Percentiles rank a stretch among this genome's conserved stretches.
These are phyloP conservation scores for Megathymus violae DNA, from an alignment of 1,140 invertebrate genomes.

Conservation along the genomic window DNA sequence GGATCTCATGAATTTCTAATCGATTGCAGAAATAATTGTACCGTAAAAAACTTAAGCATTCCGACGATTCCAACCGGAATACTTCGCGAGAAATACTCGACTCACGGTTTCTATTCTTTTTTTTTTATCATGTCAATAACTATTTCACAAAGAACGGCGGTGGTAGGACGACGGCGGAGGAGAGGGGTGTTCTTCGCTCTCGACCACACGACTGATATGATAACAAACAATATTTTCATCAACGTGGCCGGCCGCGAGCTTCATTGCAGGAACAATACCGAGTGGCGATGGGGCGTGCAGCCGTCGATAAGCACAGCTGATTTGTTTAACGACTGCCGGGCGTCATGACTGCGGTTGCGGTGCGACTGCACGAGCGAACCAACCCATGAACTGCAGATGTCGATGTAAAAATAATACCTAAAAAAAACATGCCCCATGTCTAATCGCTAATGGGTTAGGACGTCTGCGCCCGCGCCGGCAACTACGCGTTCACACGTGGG, in stretches of 20 bases:
- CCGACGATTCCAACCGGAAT: slow-evolving; percentile 17
- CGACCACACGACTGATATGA: too few relatives aligned
- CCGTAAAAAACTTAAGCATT: slow-evolving; percentile 27
- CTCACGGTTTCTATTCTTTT: slow-evolving; percentile 22
- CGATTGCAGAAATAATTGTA: slow-evolving; percentile 18
- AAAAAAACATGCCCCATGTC: slow-evolving; percentile 4
- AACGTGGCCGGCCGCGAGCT: too few relatives aligned
- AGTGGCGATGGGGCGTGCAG: too few relatives aligned
- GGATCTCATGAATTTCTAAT: slow-evolving; percentile 27
- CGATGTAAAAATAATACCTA: slow-evolving; percentile 16
- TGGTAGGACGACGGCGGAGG: too few relatives aligned
- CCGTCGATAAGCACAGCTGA: too few relatives aligned
- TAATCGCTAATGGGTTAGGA: slow-evolving; percentile 18
- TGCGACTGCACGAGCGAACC: too few relatives aligned
- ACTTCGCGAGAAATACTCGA: slow-evolving; percentile 18
- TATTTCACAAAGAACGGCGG: slow-evolving; percentile 21
- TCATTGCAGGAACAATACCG: too few relatives aligned
- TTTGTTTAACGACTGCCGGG: too few relatives aligned
- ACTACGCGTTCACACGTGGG: slow-evolving; percentile 7
- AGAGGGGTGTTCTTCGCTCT: background rate
- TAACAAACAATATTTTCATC: too few relatives aligned
- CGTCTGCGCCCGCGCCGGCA: slow-evolving; percentile 8
- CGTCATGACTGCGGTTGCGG: too few relatives aligned
- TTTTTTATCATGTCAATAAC: slow-evolving; percentile 14
- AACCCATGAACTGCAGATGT: background rate